These are phyloP conservation scores for Megaceryle torquata DNA, from an alignment of 2,113 vertebrate species.

Conservation along the genomic window DNA sequence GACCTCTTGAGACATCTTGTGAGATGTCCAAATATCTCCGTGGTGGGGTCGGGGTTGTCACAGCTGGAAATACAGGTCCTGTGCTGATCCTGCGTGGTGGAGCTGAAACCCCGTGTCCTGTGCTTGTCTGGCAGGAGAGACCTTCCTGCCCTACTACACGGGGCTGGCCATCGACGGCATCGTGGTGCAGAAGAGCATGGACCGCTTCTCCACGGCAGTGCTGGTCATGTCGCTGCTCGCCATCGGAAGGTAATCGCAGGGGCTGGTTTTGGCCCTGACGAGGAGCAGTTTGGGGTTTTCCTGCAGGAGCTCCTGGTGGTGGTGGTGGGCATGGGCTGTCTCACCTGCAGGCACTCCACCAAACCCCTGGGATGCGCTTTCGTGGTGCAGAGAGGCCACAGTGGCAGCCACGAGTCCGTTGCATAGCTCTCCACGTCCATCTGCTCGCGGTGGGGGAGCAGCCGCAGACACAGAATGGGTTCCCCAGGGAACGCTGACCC, in stretches of 20 bases:
- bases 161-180: conserved; percentile 90
- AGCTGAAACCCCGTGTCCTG: neutral
- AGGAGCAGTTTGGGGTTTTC: neutral
- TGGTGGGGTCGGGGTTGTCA: neutral
- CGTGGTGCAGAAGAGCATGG: conserved; percentile 90
- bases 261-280: neutral
- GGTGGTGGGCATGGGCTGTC: neutral
- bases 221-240: conserved; percentile 78
- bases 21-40: fast-evolving
- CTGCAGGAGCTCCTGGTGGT: fast-evolving
- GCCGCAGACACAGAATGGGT: fast-evolving
- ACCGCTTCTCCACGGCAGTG: conserved; percentile 81
- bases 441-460: neutral
- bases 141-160: conserved; percentile 90
- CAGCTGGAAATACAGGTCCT: neutral
- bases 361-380: neutral
- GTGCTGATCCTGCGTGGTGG: fast-evolving
- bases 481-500: neutral
- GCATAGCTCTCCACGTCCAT: fast-evolving
- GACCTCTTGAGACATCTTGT: neutral
- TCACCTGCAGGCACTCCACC: fast-evolving
- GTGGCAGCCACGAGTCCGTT: neutral
- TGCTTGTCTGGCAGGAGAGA: conserved; percentile 81
- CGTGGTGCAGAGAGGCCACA: fast-evolving
- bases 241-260: conserved; percentile 81